Conservation (phyloP, 2,113 vertebrate species). For the Centropus unirufus region DNA sequence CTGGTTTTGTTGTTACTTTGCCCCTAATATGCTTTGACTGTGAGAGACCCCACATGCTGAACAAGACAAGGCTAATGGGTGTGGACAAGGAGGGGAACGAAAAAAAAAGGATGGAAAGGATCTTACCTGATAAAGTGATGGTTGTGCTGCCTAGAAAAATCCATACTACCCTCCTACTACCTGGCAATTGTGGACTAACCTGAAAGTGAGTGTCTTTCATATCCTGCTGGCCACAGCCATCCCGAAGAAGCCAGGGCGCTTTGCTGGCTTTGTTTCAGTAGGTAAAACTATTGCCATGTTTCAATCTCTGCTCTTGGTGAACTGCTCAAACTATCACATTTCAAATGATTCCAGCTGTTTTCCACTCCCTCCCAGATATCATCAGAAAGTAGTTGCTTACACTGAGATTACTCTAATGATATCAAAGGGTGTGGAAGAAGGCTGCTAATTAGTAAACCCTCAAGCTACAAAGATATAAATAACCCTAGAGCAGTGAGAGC, state of each 20-base stretch:
- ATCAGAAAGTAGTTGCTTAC: neutral
- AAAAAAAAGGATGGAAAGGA: neutral
- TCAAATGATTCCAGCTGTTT: slow-evolving; percentile 19
- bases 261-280: neutral
- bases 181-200: neutral
- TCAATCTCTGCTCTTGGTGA: neutral
- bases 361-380: slow-evolving; percentile 9
- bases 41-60: neutral
- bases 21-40: neutral
- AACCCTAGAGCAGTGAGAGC: slow-evolving; percentile 10
- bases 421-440: slow-evolving; percentile 44
- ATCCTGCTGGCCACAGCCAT: neutral
- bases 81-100: neutral
- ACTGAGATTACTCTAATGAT: slow-evolving; percentile 29
- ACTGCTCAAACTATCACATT: neutral
- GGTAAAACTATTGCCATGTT: neutral
- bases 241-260: neutral
- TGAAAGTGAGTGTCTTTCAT: neutral
- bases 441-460: slow-evolving; percentile 38
- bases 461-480: slow-evolving; percentile 35
- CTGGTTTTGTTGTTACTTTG: neutral
- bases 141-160: neutral
- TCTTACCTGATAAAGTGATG: neutral
- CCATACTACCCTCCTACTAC: neutral
- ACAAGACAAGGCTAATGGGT: neutral